Evolutionary conservation across 2,888 invertebrate genomes (phyloP), one percentile per base, ranked within the genome.

Genomic region (Callyntrura sp.): DNA sequence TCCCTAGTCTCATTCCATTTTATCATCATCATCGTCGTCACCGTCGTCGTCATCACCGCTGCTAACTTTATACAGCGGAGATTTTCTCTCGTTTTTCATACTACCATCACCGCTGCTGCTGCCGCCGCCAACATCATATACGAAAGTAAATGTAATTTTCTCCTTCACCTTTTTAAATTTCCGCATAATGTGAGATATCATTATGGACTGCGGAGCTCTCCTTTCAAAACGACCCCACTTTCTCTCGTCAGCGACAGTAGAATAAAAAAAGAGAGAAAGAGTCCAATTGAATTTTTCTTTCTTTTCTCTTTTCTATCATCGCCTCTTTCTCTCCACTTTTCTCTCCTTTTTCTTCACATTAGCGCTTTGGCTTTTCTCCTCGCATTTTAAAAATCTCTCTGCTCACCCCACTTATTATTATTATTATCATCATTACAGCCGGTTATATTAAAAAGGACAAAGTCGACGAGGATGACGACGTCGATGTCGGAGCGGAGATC

Each of bases 161-260:
- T 45, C 12, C 45, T 73, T 25, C 23, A 68, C 68, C 68, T 68
- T 68, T 35, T 68, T 11, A 48, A 76, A 76, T 25, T 28, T 78
- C 78, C 55, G 55, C 78, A 78, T 78, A 78, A 78, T 78, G 78
- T 78, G 78, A 55, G 28, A 55, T 78, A 78, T 78, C 78, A 78
- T 78, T 78, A 78, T 14, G 23, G 55, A 35, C 51, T 4, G 35
- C 35, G 35, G 35, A 35, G 35, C 35, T 6, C 35, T 35, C 35
- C 3, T 35, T 35, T 35, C 35, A 35, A 35, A 35, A 35, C 35
- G 35, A 35, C 35, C 35, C 35, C 35, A 35, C 6, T 35, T 35
- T 35, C 35, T 6, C 35, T 6, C 35, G 35, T 35, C 25, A 28
- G 3, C 6, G 20, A 48, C 20, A 45, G 43, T 23, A 62, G 48